Conservation (phyloP, 2,113 vertebrate species). For the Chroicocephalus ridibundus region DNA sequence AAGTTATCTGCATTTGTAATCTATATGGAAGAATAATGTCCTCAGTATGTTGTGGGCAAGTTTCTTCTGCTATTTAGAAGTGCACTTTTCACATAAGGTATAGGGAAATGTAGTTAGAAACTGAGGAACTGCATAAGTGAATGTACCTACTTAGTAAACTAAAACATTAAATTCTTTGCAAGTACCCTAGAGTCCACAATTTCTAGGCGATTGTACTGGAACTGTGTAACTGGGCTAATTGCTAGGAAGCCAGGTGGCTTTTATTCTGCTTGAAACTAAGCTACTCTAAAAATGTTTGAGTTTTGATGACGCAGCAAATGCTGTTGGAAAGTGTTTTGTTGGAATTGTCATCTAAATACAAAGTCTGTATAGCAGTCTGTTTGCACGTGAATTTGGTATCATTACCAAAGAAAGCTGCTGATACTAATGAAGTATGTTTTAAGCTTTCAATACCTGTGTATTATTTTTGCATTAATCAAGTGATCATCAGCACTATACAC, state of each 20-base stretch:
- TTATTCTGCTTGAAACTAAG: neutral
- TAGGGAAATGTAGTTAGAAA: neutral
- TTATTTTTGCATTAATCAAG: neutral
- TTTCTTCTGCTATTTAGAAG: neutral
- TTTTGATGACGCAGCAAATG: conserved; percentile 9
- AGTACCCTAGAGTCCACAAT: neutral
- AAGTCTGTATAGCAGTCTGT: neutral
- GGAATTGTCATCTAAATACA: neutral
- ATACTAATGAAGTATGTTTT: neutral
- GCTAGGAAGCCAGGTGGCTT: neutral
- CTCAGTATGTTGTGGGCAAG: neutral
- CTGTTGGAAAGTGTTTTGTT: neutral
- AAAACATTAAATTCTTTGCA: neutral
- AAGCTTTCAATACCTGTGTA: neutral
- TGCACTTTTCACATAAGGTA: neutral
- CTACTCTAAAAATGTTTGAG: neutral
- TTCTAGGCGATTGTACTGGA: neutral
- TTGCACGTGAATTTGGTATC: neutral
- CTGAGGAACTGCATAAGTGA: neutral
- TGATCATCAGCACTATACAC: neutral
- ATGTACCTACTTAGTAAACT: neutral
- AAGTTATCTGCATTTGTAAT: neutral
- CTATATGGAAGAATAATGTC: neutral
- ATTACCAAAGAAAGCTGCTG: neutral
- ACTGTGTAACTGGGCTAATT: neutral